Percentiles rank a stretch among this genome's conserved stretches.
These are phyloP conservation scores for Microcebus griseorufus DNA, from an alignment of 2,113 vertebrate genomes.

Conservation along the genomic window DNA sequence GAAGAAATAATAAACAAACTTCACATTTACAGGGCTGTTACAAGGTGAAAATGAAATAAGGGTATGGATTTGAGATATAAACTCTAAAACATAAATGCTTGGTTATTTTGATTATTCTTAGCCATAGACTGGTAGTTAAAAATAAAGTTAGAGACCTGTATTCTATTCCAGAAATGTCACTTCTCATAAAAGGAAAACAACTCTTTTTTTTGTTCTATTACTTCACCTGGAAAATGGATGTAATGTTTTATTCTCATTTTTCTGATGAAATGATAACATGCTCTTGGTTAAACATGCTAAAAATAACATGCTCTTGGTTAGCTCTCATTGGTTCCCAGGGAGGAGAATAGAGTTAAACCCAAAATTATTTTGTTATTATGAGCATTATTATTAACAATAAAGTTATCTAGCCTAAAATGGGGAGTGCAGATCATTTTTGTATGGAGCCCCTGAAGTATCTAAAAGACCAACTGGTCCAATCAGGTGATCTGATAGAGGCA, in stretches of 20 bases:
- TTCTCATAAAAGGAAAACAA: background rate
- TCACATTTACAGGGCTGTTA: background rate
- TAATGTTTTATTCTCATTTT: background rate
- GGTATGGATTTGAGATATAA: background rate
- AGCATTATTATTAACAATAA: background rate
- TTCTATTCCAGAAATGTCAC: background rate
- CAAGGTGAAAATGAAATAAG: constrained; percentile 29
- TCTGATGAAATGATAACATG: background rate
- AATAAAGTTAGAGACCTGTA: background rate
- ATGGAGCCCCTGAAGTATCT: background rate
- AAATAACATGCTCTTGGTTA: background rate
- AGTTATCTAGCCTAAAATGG: background rate
- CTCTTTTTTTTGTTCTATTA: background rate
- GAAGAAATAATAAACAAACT: background rate
- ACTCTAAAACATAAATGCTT: background rate
- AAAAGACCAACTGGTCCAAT: background rate
- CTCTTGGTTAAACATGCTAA: background rate
- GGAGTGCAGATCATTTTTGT: background rate
- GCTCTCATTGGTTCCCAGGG: background rate
- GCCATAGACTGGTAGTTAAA: background rate
- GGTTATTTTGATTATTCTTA: background rate
- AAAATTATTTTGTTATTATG: background rate
- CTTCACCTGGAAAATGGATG: constrained; percentile 15
- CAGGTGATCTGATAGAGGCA: background rate
- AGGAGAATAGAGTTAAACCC: background rate